Evolutionary conservation across 1,140 invertebrate genomes (phyloP), one percentile per base, ranked within the genome.

Genomic region (Frieseomelitta varia): DNA sequence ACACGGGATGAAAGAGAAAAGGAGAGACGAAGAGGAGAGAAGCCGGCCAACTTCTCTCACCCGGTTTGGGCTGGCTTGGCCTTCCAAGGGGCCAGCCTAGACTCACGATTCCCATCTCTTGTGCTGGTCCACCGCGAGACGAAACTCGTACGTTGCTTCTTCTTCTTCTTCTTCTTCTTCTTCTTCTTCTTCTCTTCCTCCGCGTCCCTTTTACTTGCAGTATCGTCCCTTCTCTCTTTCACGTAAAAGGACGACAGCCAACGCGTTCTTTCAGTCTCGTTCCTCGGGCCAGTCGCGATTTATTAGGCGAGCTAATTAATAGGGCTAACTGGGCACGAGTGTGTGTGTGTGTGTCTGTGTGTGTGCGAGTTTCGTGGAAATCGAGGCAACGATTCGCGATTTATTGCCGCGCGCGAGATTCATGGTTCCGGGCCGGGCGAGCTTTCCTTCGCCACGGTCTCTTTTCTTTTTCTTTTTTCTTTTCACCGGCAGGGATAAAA

Each of bases 231-330:
- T 39, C 77, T 78, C 24, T 61, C 67, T 58, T 8, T 21, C n/a
- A 12, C 21, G 19, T 4, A 24, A 74, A 53, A 78, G 87, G 11
- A 69, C 68, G 68, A 67, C 27, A 65, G n/a, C 68, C 55, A 80
- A 79, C 76, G 58, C 76, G 24, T 30, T 74, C 67, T 67, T 61
- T 47, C 47, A 24, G 68, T 56, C 19, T 53, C 27, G 55, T 47
- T 65, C 34, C 53, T 53, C 4, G n/a, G 53, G 30, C 53, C 87
- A 71, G 78, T 83, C 85, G 88, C 85, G 89, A 93, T 93, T 93
- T 93, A 93, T 93, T 92, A 91, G 86, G 87, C 77, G 88, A 93
- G 88, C 91, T 93, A 92, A 93, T 94, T 93, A 93, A 93, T 92
- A 92, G 92, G 39, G 91, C 91, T 83, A 85, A 77, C 82, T 87